Percentiles rank a stretch among this genome's conserved stretches.
These are phyloP conservation scores for Eueides isabella DNA, from an alignment of 1,140 invertebrate genomes.

Conservation along the genomic window DNA sequence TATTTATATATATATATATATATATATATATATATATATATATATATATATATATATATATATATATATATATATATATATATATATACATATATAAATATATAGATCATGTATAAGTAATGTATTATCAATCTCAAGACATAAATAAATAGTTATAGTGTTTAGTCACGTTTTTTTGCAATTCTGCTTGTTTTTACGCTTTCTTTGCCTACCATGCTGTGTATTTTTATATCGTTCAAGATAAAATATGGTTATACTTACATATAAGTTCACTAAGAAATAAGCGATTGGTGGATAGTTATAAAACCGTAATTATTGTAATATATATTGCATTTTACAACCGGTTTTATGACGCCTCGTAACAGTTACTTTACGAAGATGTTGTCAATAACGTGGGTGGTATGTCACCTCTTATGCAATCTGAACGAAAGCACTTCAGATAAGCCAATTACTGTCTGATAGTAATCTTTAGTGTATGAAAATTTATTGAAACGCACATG, in stretches of 20 bases:
- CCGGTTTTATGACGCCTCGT: slow-evolving; percentile 36
- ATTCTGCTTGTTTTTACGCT: too few relatives aligned
- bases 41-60: too few relatives aligned
- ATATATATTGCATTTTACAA: slow-evolving; percentile 35
- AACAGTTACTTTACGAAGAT: slow-evolving; percentile 33
- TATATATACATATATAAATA: too few relatives aligned
- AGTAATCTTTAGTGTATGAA: slow-evolving; percentile 35
- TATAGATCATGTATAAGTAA: too few relatives aligned
- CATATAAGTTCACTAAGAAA: background rate
- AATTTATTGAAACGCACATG: slow-evolving; percentile 24
- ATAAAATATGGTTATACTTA: background rate
- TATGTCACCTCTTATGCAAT: slow-evolving; percentile 44
- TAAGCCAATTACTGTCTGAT: slow-evolving; percentile 43
- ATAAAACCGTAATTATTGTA: slow-evolving; percentile 28
- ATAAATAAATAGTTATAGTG: too few relatives aligned
- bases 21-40: too few relatives aligned
- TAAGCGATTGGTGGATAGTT: background rate
- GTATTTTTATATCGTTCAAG: too few relatives aligned
- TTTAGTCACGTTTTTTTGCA: too few relatives aligned
- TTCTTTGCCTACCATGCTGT: too few relatives aligned
- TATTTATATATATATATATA: background rate
- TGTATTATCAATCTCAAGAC: too few relatives aligned
- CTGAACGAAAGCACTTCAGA: slow-evolving; percentile 39
- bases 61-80: too few relatives aligned
- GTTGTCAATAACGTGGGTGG: slow-evolving; percentile 42